These are phyloP conservation scores for Eretmochelys imbricata DNA, from an alignment of 2,113 vertebrate species.

Conservation along the genomic window DNA sequence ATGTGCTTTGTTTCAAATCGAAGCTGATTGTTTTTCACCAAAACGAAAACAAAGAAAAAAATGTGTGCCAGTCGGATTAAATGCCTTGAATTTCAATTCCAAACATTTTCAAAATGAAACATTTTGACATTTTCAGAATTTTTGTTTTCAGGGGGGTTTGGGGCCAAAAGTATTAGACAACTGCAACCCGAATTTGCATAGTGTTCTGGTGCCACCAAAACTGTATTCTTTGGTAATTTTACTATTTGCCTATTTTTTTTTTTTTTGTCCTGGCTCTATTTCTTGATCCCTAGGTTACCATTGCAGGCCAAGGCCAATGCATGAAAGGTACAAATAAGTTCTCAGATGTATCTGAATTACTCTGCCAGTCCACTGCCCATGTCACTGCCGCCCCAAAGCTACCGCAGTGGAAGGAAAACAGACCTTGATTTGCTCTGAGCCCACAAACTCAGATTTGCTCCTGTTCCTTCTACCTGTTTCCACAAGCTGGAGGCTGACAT, in stretches of 20 bases:
- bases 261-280: not conserved
- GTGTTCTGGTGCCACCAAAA: not conserved
- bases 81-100: not conserved
- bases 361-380: not conserved
- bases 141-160: not conserved
- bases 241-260: not conserved
- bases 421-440: too few relatives aligned
- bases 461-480: not conserved
- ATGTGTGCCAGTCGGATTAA: not conserved
- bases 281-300: not conserved
- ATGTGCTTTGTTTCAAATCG: not conserved
- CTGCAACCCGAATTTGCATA: not conserved
- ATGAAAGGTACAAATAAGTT: not conserved
- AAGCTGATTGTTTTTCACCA: not conserved
- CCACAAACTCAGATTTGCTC: not conserved
- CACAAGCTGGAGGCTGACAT: not conserved
- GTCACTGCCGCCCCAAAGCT: not conserved
- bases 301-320: not conserved
- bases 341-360: not conserved
- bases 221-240: not conserved
- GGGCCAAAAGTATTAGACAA: not conserved
- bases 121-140: not conserved
- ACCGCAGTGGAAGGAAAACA: not conserved
- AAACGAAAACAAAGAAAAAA: not conserved
- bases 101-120: not conserved